Evolutionary conservation across 2,888 invertebrate genomes (phyloP), one percentile per base, ranked within the genome.

Genomic region (Athetis lepigone): DNA sequence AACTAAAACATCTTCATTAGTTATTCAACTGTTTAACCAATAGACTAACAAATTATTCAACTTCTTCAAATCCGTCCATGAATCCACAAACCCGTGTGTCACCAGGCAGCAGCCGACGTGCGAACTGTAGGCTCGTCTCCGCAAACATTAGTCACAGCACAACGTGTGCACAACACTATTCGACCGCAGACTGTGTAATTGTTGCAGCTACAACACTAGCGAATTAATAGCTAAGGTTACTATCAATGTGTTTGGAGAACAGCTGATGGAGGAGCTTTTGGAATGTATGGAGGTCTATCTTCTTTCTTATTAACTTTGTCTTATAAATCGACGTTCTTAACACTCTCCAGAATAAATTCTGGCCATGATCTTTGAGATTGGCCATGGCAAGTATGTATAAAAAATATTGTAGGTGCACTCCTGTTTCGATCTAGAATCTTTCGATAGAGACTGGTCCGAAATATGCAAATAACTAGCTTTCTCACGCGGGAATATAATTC

Each of bases 141-240:
- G 79, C 85, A 86, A 88, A 88, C 87, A 88, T 87, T 81, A 80
- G 77, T 87, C 78, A 84, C 47, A 62, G 46, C 55, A 33, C 69
- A 78, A 57, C 59, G 70, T 62, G 75, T 77, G 61, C 65, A 70
- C 75, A 80, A 75, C 72, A 80, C 69, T 78, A 78, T 46, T 78
- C 78, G 72, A 79, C 79, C 79, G 75, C 79, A 79, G 79, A 72
- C 79, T 60, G 60, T 72, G 79, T 78, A 75, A 64, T 75, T 68
- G 60, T 77, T 56, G 70, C 63, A 70, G 70, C 51, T 65, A 77
- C 80, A 70, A 64, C 72, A 57, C 79, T 75, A 73, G 50, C 42
- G 43, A 57, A 80, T 77, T 77, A 64, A 73, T 64, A 64, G 65
- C 39, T 33, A n/a, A 63, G 49, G 43, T 55, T 58, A 33, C 42